A percentile compares a stretch with the other conserved stretches of the same genome.
Conservation (phyloP, 2,797 vertebrate genomes). For the Pseudotriccus pelzelni region DNA sequence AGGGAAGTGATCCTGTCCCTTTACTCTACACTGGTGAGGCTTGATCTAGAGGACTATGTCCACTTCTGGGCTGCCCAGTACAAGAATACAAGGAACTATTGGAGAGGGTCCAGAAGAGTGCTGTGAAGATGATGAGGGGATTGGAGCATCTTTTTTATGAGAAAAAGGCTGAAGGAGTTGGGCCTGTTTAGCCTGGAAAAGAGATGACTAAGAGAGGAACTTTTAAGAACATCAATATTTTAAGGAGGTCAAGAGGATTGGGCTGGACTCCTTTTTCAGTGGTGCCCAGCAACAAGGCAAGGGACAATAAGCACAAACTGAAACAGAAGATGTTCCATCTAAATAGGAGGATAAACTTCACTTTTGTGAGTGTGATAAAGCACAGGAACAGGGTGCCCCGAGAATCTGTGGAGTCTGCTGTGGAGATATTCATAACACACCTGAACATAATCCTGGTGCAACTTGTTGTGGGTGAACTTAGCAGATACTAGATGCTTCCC, state of each 20-base stretch:
- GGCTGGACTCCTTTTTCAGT: neutral
- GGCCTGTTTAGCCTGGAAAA: neutral
- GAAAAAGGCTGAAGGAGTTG: neutral
- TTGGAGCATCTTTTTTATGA: neutral
- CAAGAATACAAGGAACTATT: neutral
- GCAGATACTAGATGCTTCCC: neutral
- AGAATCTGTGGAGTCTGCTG: neutral
- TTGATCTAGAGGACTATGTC: neutral
- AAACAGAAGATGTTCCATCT: neutral
- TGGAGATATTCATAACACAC: neutral
- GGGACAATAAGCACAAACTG: neutral
- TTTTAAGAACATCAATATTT: neutral
- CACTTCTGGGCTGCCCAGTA: neutral
- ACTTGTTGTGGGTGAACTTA: neutral
- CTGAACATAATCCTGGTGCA: neutral
- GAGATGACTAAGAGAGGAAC: neutral
- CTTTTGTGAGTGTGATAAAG: neutral
- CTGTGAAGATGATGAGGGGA: neutral
- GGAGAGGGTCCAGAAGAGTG: neutral
- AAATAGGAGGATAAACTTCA: neutral
- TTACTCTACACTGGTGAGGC: neutral
- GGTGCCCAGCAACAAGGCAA: neutral
- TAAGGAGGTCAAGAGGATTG: neutral
- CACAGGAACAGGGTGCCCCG: too few species aligned
- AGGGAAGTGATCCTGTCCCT: neutral